Evolutionary conservation across 1,140 invertebrate genomes (phyloP).

Genomic region (Heliconius congener): DNA sequence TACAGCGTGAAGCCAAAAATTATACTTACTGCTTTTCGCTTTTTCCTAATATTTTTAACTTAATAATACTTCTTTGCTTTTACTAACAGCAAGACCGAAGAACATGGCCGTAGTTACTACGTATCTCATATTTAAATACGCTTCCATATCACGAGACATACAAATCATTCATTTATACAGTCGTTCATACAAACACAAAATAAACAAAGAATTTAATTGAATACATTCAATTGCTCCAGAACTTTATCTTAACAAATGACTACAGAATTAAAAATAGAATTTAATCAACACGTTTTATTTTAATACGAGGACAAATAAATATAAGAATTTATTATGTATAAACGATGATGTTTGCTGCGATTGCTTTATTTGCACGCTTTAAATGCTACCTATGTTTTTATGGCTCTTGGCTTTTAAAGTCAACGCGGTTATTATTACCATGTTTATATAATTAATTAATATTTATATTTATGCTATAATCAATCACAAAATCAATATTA

Average conservation of each 20-base stretch:
- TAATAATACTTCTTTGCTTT: neutral
- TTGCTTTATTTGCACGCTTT: constrained; percentile 4
- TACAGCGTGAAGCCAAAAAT: no score
- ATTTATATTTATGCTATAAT: no score
- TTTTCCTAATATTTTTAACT: neutral
- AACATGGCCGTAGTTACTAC: neutral
- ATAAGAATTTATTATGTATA: constrained; percentile 21
- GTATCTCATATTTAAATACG: neutral
- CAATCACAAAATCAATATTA: no score
- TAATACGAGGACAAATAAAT: constrained; percentile 16
- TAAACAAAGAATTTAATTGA: constrained; percentile 4
- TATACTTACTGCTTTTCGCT: neutral
- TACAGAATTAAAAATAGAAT: constrained; percentile 25
- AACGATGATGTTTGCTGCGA: constrained; percentile 1
- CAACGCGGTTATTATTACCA: neutral
- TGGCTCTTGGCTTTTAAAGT: constrained; percentile 1
- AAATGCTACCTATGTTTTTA: neutral
- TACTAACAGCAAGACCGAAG: neutral
- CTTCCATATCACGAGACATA: neutral
- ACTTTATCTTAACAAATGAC: constrained; percentile 10
- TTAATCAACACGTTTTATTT: constrained; percentile 21
- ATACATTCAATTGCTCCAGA: neutral
- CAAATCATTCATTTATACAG: neutral
- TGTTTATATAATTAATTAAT: neutral
- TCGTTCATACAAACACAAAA: neutral